Percentiles rank a stretch among this genome's conserved stretches.
These are phyloP conservation scores for Trichomycterus rosablanca DNA, from an alignment of 2,113 vertebrate genomes.

Conservation along the genomic window DNA sequence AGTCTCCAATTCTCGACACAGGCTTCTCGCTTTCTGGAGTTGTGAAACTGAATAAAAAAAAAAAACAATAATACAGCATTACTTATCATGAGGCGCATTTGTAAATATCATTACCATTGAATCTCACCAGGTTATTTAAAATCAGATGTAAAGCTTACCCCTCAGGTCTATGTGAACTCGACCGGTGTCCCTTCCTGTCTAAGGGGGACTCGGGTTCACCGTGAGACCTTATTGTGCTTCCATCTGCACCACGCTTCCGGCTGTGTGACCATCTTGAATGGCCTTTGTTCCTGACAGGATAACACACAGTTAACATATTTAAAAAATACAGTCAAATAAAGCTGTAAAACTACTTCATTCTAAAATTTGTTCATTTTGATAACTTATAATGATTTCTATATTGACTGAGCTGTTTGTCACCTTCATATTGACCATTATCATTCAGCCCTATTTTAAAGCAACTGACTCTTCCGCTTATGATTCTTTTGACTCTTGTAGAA, in stretches of 20 bases:
- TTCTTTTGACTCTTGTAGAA: no score
- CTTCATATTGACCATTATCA: no score
- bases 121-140: no score
- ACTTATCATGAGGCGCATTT: no score
- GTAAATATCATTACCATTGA: no score
- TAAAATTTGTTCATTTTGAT: no score
- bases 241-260: slow-evolving; percentile 79
- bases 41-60: slow-evolving; percentile 75
- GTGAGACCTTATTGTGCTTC: slow-evolving; percentile 57
- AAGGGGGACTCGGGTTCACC: slow-evolving; percentile 17
- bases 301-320: background rate
- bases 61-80: background rate
- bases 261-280: slow-evolving; percentile 72
- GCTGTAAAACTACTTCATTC: no score
- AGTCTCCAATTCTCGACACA: slow-evolving; percentile 74
- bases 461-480: no score
- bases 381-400: no score
- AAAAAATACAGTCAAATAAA: background rate
- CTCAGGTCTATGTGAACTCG: slow-evolving; percentile 47
- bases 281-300: slow-evolving; percentile 56
- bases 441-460: no score
- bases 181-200: slow-evolving; percentile 25
- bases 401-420: no score
- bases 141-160: no score
- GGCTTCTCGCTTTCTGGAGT: slow-evolving; percentile 84